Evolutionary conservation across 1,140 invertebrate genomes (phyloP), one percentile per base, ranked within the genome.

Genomic region (Lepidotrigona ventralis): DNA sequence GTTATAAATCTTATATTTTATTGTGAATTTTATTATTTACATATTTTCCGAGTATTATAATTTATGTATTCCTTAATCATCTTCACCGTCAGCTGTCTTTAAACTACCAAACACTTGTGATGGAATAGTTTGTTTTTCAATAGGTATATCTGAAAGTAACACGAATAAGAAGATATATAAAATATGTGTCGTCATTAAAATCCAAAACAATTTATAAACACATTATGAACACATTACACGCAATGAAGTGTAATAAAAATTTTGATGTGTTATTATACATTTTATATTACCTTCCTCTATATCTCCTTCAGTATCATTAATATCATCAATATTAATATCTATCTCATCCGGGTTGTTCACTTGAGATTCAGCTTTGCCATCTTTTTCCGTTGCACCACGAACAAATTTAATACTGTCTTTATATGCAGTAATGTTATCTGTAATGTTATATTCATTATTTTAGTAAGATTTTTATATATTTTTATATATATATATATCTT

Each of bases 301-400:
- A 71, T 95, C 94, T 60, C 95, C 94, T 85, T 95, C 95, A 69
- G 95, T 96, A 56, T 96, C 96, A n/a, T 96, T 95, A 15, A 96
- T 95, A 33, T 96, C 96, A 64, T 97, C 96, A 79, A 95, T 94
- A 84, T 98, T 97, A 91, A 99, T 97, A 91, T 98, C 95, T 92
- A 99, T 99, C 94, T 99, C 98, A 94, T 99, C 98, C 26, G 98
- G 98, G 96, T 99, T 99, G 58, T 96, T 95, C 2, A 98, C 96
- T 86, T 95, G 94, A 4, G 94, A 94, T 88, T 96, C 95, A 86
- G 96, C 95, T 77, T 95, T 96, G 81, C 95, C 95, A 88, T 97
- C 96, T 51, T 97, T 97, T 94, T 97, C 97, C n/a, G 97, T 98
- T 93, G 97, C 97, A 84, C 98, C 98, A 86, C 97, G 95, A 63